These are phyloP conservation scores for Montipora efflorescens DNA, from an alignment of 64 coral and sea anemone genomes.

Conservation along the genomic window DNA sequence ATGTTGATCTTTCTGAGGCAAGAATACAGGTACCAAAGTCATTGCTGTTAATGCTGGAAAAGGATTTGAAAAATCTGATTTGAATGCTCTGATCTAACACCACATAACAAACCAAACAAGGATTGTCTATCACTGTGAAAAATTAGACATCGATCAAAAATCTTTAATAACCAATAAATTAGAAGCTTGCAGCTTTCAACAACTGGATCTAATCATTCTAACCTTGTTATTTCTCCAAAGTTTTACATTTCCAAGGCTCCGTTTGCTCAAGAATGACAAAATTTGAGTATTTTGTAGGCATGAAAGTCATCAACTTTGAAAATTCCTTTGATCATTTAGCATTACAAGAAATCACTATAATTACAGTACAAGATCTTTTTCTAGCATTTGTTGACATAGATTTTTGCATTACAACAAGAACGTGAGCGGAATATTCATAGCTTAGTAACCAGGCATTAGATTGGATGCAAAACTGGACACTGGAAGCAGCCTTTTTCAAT, in stretches of 20 bases:
- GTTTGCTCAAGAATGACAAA: too few relatives aligned
- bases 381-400: too few relatives aligned
- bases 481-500: too few relatives aligned
- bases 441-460: too few relatives aligned
- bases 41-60: conserved; percentile 97
- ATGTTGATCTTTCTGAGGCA: conserved; percentile 95
- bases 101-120: conserved; percentile 1
- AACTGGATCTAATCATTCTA: neutral
- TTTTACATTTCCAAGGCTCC: neutral
- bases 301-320: too few relatives aligned
- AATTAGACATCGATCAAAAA: neutral
- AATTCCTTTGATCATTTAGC: too few relatives aligned
- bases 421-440: too few relatives aligned
- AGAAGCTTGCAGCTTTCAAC: neutral
- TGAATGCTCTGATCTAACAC: neutral
- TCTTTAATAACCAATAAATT: neutral
- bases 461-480: too few relatives aligned
- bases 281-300: too few relatives aligned
- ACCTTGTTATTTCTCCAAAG: neutral
- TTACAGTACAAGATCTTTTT: too few relatives aligned
- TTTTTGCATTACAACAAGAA: too few relatives aligned
- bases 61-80: conserved; percentile 36
- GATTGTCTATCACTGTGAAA: conserved; percentile 19
- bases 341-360: too few relatives aligned
- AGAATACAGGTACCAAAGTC: conserved; percentile 99